phyloP scores from a whole-genome alignment of 2,113 vertebrate species.

The Hippopotamus amphibius region DNA sequence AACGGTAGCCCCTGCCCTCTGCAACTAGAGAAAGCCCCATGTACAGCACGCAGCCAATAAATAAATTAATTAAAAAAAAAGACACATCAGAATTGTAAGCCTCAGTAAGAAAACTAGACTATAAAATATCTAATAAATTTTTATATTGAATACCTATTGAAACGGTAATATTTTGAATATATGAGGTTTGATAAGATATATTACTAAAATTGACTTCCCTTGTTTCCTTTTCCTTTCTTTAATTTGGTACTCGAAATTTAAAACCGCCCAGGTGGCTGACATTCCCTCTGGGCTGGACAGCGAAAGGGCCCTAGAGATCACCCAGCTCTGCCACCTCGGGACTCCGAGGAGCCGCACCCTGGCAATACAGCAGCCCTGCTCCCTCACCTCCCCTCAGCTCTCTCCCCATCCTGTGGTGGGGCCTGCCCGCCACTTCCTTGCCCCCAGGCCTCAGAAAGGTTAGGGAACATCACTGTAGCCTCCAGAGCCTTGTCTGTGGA shows the following conservation, averaged over 20 bases:
- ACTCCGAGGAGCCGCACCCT: not conserved
- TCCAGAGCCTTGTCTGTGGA: not conserved
- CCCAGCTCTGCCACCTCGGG: accelerated
- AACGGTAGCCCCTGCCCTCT: no score
- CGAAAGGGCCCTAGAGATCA: not conserved
- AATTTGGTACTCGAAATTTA: not conserved
- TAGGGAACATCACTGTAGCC: not conserved
- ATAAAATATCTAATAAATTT: not conserved
- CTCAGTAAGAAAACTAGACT: not conserved
- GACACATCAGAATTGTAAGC: not conserved
- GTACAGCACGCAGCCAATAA: no score
- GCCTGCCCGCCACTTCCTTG: not conserved
- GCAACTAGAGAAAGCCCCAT: no score
- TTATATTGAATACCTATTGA: not conserved
- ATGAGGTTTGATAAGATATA: not conserved
- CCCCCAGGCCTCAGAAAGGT: not conserved
- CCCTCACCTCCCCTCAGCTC: not conserved
- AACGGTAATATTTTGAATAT: not conserved
- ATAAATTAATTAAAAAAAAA: no score
- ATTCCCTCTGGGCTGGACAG: no score
- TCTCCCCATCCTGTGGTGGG: not conserved
- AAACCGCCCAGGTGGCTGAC: not conserved
- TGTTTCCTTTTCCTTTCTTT: not conserved
- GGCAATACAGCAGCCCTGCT: not conserved
- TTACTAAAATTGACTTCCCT: not conserved